phyloP scores from a whole-genome alignment of 2,797 vertebrate genomes.

The Loris lydekkerianus region DNA sequence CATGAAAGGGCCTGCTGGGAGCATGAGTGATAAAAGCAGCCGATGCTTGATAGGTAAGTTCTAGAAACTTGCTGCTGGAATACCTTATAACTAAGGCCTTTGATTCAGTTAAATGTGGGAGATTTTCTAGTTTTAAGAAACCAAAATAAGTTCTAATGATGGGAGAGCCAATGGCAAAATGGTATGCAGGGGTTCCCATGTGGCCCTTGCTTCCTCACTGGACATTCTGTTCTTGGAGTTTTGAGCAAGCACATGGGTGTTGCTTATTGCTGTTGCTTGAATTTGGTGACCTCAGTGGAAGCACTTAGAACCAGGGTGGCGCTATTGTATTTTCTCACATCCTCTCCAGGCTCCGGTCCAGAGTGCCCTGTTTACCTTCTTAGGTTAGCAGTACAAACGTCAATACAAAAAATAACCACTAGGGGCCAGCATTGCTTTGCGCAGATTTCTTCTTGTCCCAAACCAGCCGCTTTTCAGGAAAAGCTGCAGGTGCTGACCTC shows the following conservation, averaged over 20 bases:
- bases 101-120: neutral
- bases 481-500: neutral
- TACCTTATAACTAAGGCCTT: neutral
- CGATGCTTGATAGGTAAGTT: neutral
- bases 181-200: neutral
- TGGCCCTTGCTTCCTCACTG: neutral
- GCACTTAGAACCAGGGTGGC: neutral
- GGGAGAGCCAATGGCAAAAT: neutral
- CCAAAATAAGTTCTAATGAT: neutral
- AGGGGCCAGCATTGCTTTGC: slow-evolving; percentile 80
- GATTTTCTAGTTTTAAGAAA: neutral
- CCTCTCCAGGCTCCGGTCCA: neutral
- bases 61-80: neutral
- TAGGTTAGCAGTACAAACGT: neutral
- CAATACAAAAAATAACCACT: slow-evolving; percentile 65
- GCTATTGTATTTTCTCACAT: neutral
- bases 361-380: neutral
- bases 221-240: neutral
- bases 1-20: neutral
- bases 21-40: neutral
- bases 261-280: neutral
- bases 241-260: neutral
- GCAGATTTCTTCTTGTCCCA: neutral
- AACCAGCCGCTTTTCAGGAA: neutral
- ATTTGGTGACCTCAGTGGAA: neutral